These are phyloP conservation scores for Aphaenogaster floridana DNA, from an alignment of 1,140 invertebrate species.

Conservation along the genomic window DNA sequence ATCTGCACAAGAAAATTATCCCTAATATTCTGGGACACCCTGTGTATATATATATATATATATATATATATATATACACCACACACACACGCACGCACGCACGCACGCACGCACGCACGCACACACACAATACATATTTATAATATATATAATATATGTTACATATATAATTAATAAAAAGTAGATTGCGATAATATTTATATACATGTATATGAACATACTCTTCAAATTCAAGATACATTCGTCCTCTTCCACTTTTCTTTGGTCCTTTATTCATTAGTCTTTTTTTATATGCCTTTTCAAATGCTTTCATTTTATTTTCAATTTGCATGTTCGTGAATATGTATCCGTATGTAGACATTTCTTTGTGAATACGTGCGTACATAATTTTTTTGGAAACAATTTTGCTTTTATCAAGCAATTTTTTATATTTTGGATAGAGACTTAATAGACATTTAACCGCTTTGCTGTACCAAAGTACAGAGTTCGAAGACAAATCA, in stretches of 20 bases:
- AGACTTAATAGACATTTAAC: slow-evolving; percentile 12
- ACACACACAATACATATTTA: too few relatives aligned
- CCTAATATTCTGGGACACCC: too few relatives aligned
- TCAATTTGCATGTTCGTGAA: slow-evolving; percentile 14
- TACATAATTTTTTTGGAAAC: slow-evolving; percentile 1
- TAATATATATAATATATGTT: background rate
- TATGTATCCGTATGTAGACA: slow-evolving; percentile 23
- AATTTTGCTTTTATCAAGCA: slow-evolving; percentile 13
- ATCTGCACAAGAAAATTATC: too few relatives aligned
- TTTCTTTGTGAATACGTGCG: slow-evolving; percentile 3
- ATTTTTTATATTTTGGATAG: slow-evolving; percentile 10
- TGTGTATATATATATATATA: too few relatives aligned
- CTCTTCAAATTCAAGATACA: slow-evolving; percentile 16
- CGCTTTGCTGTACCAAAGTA: slow-evolving; percentile 16
- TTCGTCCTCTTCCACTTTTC: slow-evolving; percentile 18
- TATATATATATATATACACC: too few relatives aligned
- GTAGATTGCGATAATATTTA: slow-evolving; percentile 9
- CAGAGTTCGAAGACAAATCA: background rate
- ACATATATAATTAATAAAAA: too few relatives aligned
- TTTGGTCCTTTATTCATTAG: background rate
- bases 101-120: too few relatives aligned
- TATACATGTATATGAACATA: slow-evolving; percentile 6
- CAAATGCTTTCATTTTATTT: slow-evolving; percentile 20
- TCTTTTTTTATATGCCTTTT: slow-evolving; percentile 12
- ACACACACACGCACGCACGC: too few relatives aligned